Percentiles rank a stretch among this genome's conserved stretches.
Evolutionary conservation across 2,113 vertebrate genomes (phyloP).

Genomic region (Notothenia rossii): DNA sequence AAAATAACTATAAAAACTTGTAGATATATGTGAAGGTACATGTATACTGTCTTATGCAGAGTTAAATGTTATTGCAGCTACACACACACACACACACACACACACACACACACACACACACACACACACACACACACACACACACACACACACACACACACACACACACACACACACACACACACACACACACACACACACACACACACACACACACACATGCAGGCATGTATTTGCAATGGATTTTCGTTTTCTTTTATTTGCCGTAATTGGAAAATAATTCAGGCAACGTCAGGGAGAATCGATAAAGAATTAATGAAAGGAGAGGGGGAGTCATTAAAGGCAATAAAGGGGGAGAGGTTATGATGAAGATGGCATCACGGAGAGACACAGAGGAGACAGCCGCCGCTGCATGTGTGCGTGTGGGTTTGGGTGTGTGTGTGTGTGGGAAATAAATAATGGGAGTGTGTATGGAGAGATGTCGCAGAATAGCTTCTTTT

Average conservation of each 20-base stretch:
- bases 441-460: not conserved
- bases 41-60: not conserved
- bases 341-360: constrained; percentile 84
- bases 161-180: constrained; percentile 31
- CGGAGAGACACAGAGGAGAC: constrained; percentile 77
- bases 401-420: constrained; percentile 9
- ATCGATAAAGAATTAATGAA: constrained; percentile 89
- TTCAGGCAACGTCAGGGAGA: constrained; percentile 82
- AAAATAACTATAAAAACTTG: not conserved
- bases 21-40: not conserved
- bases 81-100: constrained; percentile 19
- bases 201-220: constrained; percentile 36
- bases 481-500: not conserved
- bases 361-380: constrained; percentile 86
- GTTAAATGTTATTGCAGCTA: constrained; percentile 16
- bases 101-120: constrained; percentile 31
- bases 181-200: constrained; percentile 39
- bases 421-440: not conserved
- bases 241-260: constrained; percentile 78
- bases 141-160: constrained; percentile 36
- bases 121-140: constrained; percentile 39
- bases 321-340: constrained; percentile 86
- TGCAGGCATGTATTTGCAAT: constrained; percentile 56
- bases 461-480: not conserved
- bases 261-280: constrained; percentile 87